Base-by-base conservation (phyloP, 37 sponge, comb jelly and placozoan genomes). In the Chondrilla cf. caribensis region DNA sequence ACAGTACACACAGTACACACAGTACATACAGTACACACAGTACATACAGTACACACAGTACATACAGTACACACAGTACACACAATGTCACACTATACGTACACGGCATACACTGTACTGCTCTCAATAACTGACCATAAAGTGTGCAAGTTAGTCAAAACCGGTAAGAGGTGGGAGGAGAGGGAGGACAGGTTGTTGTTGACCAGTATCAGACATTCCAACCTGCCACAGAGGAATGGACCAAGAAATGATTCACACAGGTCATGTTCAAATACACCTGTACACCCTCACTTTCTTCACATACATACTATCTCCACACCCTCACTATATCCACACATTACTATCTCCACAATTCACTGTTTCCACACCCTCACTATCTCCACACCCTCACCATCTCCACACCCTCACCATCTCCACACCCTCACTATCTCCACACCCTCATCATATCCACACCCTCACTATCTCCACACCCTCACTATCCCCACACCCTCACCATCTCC, bases 161-260 rank as follows among this genome's bases (percentile, higher is more conserved):
- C 24, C 15, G 24, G 44, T 24, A 73, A 2, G 25, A 73, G n/a
- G 44, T 73, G 15, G 1, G 18, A 4, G 29, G 76, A 37, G 25
- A 73, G 76, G 22, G 43, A 39, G 24, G 76, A 73, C n/a, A 73
- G 29, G 43, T 73, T 73, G 76, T 73, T 73, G 76, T 73, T 73
- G 24, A 73, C 76, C 41, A 73, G 24, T 15, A 73, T 25, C 1
- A 73, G 44, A 3, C 18, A n/a, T 39, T 73, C 76, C 76, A 73
- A 38, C 9, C 76, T 73, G 44, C 18, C 2, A 31, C 4, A 2
- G 18, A 68, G 37, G 32, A n/a, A n/a, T n/a, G 26, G 70, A 17
- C 57, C 11, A 19, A 55, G 11, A 55, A 19, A 19, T 19, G 17
- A 55, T 55, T 19, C 57, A 55, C 17, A 55, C 57, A 55, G 57